A percentile compares a stretch with the other conserved stretches of the same genome.
phyloP scores from a whole-genome alignment of 2,113 vertebrate species.

The Strigops habroptila region DNA sequence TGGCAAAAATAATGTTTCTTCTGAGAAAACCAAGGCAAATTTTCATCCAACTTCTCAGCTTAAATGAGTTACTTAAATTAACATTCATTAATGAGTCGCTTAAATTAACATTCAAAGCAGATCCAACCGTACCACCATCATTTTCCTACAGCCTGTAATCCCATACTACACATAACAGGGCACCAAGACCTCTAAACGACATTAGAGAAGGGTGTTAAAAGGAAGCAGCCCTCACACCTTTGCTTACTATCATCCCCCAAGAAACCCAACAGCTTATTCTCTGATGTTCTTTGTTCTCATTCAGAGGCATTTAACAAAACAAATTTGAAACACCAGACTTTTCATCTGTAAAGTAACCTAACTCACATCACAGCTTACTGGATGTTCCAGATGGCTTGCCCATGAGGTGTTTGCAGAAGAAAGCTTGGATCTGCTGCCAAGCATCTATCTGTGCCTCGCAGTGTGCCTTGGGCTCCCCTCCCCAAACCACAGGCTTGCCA shows the following conservation, averaged over 20 bases:
- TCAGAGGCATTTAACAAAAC: not conserved
- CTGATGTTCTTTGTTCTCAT: not conserved
- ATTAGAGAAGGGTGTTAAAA: not conserved
- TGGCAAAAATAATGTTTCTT: not conserved
- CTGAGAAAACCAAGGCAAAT: not conserved
- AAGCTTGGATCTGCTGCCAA: conserved; percentile 81
- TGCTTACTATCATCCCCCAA: accelerated
- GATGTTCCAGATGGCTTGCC: not conserved
- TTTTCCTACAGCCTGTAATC: not conserved
- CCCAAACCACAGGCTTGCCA: conserved; percentile 76
- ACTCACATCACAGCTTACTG: conserved; percentile 43
- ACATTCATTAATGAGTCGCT: not conserved
- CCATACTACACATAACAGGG: not conserved
- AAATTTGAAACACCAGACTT: not conserved
- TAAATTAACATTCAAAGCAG: not conserved
- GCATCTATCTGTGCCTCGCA: conserved; percentile 80
- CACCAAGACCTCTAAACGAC: not conserved
- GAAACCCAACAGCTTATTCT: not conserved
- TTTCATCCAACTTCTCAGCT: not conserved
- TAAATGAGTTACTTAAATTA: not conserved
- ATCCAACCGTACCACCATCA: not conserved
- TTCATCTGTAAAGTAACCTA: not conserved
- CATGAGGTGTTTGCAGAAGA: conserved; percentile 76
- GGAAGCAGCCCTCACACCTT: not conserved
- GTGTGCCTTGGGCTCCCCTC: conserved; percentile 83